These are phyloP conservation scores for Odontamblyopus lacepedii DNA, from an alignment of 2,797 vertebrate genomes.

Conservation along the genomic window DNA sequence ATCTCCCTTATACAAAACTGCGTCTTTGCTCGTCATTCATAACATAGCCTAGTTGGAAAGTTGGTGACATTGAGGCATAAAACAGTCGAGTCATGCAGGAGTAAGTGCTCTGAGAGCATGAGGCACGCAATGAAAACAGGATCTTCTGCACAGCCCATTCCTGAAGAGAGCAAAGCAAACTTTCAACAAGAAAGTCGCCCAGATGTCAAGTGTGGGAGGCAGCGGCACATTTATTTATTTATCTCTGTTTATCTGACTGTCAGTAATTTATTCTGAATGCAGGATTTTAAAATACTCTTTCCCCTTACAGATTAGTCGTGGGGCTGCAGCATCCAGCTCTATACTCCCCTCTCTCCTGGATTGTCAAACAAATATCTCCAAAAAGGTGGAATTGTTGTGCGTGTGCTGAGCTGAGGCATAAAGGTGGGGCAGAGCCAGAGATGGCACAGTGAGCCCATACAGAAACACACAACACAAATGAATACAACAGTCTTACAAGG, in stretches of 20 bases:
- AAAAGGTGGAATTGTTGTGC: constrained; percentile 55
- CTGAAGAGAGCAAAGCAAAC: constrained; percentile 78
- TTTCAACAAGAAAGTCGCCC: constrained; percentile 77
- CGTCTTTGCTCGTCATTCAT: constrained; percentile 17
- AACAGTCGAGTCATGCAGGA: constrained; percentile 36
- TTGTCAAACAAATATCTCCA: constrained; percentile 62
- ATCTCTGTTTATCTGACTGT: constrained; percentile 80
- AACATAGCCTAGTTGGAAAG: constrained; percentile 19
- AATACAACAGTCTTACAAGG: constrained; percentile 42
- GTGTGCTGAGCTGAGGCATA: constrained; percentile 61
- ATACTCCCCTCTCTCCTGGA: constrained; percentile 53
- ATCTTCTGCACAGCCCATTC: constrained; percentile 50
- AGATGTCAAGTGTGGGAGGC: constrained; percentile 77
- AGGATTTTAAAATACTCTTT: constrained; percentile 69
- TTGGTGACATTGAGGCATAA: constrained; percentile 29
- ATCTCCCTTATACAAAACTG: constrained; percentile 2
- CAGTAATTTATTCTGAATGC: constrained; percentile 78
- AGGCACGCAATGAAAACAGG: constrained; percentile 20
- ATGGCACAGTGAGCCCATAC: constrained; percentile 48
- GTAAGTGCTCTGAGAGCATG: constrained; percentile 25
- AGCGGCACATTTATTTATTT: constrained; percentile 74
- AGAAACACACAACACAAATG: constrained; percentile 16
- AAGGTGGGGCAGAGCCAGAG: constrained; percentile 59
- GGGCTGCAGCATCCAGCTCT: constrained; percentile 43
- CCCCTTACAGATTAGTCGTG: constrained; percentile 60